phyloP scores from a whole-genome alignment of 2,888 invertebrate species.

The Sinotaia quadrata region DNA sequence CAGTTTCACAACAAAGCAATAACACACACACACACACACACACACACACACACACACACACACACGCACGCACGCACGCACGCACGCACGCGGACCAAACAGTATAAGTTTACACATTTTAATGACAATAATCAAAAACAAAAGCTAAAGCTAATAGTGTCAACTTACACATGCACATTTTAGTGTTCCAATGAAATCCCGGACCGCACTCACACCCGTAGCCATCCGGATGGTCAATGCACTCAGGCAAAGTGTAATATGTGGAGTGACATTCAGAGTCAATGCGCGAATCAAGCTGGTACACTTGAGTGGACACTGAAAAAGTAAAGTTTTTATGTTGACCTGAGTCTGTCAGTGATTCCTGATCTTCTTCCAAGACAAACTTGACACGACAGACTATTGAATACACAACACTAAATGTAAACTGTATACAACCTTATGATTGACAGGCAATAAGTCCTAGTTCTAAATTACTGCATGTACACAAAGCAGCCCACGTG shows the following conservation, averaged over 20 bases:
- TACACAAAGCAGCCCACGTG: background rate
- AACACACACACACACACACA: conserved; percentile 17
- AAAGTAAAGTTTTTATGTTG: too few relatives aligned
- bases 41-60: conserved; percentile 11
- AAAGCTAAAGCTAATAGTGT: too few relatives aligned
- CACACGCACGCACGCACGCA: background rate
- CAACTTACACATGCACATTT: conserved; percentile 70
- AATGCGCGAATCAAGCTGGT: conserved; percentile 22
- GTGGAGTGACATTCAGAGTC: conserved; percentile 49
- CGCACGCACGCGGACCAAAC: background rate
- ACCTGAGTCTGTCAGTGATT: too few relatives aligned
- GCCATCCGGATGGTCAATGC: conserved; percentile 69
- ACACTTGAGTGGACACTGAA: conserved; percentile 3
- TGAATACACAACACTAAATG: background rate
- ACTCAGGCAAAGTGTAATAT: conserved; percentile 67
- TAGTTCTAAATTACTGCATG: too few relatives aligned
- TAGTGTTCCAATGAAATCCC: conserved; percentile 72
- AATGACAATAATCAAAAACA: background rate
- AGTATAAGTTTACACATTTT: background rate
- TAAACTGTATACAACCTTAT: too few relatives aligned
- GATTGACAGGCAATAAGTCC: too few relatives aligned
- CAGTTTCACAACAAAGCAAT: conserved; percentile 5
- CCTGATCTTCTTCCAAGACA: background rate
- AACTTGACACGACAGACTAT: background rate
- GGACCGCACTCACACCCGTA: conserved; percentile 72